A percentile compares a stretch with the other conserved stretches of the same genome.
Conservation (phyloP, 2,888 invertebrate species). For the Tholera decimalis region DNA sequence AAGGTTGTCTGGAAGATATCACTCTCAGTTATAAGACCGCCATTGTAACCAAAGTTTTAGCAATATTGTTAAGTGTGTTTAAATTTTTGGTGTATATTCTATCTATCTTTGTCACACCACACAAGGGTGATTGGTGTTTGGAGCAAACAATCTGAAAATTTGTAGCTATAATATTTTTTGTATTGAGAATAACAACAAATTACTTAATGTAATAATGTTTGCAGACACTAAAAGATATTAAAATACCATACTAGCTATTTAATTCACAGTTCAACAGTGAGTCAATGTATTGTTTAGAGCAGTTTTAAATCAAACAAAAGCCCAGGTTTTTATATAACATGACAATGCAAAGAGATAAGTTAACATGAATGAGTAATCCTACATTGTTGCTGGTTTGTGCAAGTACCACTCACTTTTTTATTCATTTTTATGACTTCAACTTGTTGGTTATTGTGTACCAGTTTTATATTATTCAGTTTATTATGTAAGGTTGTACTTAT, state of each 20-base stretch:
- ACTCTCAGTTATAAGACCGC: no score
- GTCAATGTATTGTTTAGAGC: constrained; percentile 48
- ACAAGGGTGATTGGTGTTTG: background rate
- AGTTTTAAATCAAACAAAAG: constrained; percentile 51
- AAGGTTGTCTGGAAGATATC: no score
- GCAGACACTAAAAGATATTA: background rate
- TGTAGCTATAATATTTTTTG: background rate
- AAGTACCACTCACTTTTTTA: constrained; percentile 41
- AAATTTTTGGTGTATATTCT: no score
- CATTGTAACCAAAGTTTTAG: no score
- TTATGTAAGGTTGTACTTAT: constrained; percentile 31
- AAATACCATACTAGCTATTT: background rate
- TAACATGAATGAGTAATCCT: constrained; percentile 57
- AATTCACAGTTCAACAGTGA: constrained; percentile 39
- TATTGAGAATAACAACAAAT: background rate
- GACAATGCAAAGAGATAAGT: constrained; percentile 58
- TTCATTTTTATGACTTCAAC: constrained; percentile 26
- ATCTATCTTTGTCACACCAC: no score
- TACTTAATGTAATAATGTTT: background rate
- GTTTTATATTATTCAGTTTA: constrained; percentile 25
- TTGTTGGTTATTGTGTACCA: constrained; percentile 33
- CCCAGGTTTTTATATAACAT: constrained; percentile 50
- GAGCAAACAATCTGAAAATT: background rate
- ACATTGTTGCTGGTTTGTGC: constrained; percentile 38
- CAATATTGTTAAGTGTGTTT: no score